Evolutionary conservation across 2,797 vertebrate species (phyloP).

Genomic region (Eulemur rubriventer): DNA sequence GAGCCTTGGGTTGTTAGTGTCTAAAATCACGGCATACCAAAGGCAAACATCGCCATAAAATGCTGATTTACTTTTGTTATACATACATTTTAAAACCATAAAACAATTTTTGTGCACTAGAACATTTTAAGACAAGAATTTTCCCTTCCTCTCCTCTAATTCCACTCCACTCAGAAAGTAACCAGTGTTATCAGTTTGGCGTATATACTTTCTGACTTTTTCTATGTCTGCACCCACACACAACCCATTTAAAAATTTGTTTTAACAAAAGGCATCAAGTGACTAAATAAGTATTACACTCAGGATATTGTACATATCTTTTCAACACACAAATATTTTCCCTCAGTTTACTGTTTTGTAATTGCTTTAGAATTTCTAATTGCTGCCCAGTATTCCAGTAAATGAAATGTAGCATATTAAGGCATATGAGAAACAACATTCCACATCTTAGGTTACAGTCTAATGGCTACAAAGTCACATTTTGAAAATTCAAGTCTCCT

Average conservation of each 20-base stretch:
- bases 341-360: neutral
- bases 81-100: neutral
- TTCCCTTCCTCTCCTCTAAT: neutral
- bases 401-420: slow-evolving; percentile 13
- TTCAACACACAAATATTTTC: neutral
- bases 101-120: neutral
- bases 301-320: neutral
- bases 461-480: neutral
- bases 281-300: neutral
- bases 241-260: neutral
- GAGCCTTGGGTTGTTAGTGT: neutral
- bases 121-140: neutral
- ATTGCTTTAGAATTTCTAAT: slow-evolving; percentile 1
- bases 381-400: neutral
- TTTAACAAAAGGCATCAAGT: neutral
- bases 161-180: neutral
- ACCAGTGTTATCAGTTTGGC: neutral
- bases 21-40: neutral
- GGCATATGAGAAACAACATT: neutral
- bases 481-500: neutral
- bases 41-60: neutral
- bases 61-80: neutral
- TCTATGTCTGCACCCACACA: neutral
- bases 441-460: neutral
- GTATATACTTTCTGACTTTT: neutral